A percentile compares a stretch with the other conserved stretches of the same genome.
Conservation (phyloP, 2,113 vertebrate genomes). For the Stigmatopora nigra region DNA sequence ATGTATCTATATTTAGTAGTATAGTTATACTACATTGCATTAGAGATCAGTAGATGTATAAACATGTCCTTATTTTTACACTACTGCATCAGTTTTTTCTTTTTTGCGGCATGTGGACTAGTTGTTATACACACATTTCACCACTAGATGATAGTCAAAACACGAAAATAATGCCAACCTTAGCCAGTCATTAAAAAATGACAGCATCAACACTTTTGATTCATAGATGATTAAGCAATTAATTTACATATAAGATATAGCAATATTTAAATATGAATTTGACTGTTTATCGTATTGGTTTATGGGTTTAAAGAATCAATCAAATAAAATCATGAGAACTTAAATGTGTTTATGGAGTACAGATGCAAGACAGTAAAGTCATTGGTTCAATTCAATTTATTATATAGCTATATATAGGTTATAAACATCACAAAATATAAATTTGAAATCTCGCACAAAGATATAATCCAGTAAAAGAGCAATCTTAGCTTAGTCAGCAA, state of each 20-base stretch:
- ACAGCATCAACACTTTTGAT: background rate
- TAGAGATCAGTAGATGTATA: background rate
- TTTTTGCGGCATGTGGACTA: background rate
- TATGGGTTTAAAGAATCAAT: background rate
- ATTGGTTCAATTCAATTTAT: constrained; percentile 61
- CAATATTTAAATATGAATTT: too few relatives aligned
- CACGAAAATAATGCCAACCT: background rate
- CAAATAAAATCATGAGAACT: background rate
- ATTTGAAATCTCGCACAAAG: constrained; percentile 62
- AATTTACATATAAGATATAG: background rate
- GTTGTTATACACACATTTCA: constrained; percentile 5
- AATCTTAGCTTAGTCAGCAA: constrained; percentile 55
- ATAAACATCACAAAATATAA: constrained; percentile 73
- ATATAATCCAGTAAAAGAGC: constrained; percentile 61
- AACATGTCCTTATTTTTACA: background rate
- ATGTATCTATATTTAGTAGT: background rate
- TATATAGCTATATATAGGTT: constrained; percentile 59
- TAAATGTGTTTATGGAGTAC: constrained; percentile 2
- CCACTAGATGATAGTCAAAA: constrained; percentile 47
- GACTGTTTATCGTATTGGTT: too few relatives aligned
- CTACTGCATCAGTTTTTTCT: background rate
- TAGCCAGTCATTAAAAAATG: background rate
- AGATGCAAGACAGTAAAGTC: constrained; percentile 25
- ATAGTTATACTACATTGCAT: background rate
- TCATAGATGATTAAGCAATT: background rate